Evolutionary conservation across 2,888 invertebrate species (phyloP).

Genomic region (Torymus aiolomorphi): DNA sequence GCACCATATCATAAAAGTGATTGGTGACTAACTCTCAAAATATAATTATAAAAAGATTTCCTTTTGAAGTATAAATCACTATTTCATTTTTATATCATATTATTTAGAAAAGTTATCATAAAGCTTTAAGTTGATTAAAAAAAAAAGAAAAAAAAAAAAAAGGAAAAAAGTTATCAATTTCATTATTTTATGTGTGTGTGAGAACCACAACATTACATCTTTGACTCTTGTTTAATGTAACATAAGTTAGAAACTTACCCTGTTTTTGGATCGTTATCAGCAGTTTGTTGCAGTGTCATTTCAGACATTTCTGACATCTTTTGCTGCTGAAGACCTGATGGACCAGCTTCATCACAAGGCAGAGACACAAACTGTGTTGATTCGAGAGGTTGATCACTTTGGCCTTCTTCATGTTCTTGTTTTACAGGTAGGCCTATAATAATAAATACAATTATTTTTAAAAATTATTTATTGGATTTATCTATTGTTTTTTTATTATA

Average conservation of each 20-base stretch:
- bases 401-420: constrained; percentile 73
- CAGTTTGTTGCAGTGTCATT: constrained; percentile 68
- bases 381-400: constrained; percentile 69
- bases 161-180: not conserved
- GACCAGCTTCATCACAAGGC: constrained; percentile 74
- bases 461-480: not conserved
- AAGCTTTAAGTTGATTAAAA: not conserved
- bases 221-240: constrained; percentile 65
- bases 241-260: constrained; percentile 72
- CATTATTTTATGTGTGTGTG: constrained; percentile 64
- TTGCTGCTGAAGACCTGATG: constrained; percentile 74
- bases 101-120: not conserved
- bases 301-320: constrained; percentile 73
- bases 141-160: not conserved
- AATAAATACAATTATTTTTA: not conserved
- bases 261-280: constrained; percentile 73
- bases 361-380: constrained; percentile 72
- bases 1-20: constrained; percentile 55
- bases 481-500: not conserved
- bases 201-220: constrained; percentile 72
- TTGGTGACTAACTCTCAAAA: constrained; percentile 61
- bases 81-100: constrained; percentile 20
- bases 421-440: constrained; percentile 71
- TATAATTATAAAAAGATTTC: constrained; percentile 12
- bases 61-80: not conserved